Base-by-base conservation (phyloP, 2,797 vertebrate genomes). In the Aselliscus stoliczkanus region DNA sequence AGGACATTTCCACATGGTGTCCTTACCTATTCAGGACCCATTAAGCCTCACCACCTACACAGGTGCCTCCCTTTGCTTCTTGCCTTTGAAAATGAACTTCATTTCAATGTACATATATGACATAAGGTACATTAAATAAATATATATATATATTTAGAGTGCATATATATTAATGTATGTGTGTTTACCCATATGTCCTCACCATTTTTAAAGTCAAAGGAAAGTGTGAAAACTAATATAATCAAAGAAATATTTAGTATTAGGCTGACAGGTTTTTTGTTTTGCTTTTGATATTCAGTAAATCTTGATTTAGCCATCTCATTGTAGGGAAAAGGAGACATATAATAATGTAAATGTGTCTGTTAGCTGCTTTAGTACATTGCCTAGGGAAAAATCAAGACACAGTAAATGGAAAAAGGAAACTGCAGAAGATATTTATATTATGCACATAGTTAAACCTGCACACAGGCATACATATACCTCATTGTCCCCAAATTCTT, bases 1-100 rank as follows among this genome's bases (percentile, higher is more conserved):
- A 54, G 82, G 89, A 91, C 94, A 89, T 91, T 79, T 93, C 95
- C 92, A 83, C 54, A 25, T 1, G 8, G 29, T 79, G 6, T 44
- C 54, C 75, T 56, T 95, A 27, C n/a, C 67, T 82, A 4, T 37
- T 79, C 20, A 21, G 87, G 39, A 80, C 37, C 34, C 52, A 47
- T 7, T 65, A 58, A 44, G 42, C 17, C 37, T 87, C 3, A 20
- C 70, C 25, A 34, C 50, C 54, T 72, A 64, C 1, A 0, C 47
- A 20, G 44, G 37, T 81, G 50, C n/a, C 58, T 69, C 50, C 56
- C 75, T 79, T 80, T 75, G 44, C 56, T 85, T 88, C 77, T 92
- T 79, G 44, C 25, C 50, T 92, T 93, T 93, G 85, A 82, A 83
- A 69, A 44, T 84, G 58, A 83, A 84, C 76, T 83, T 92, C 34